Conservation (phyloP, 2,888 invertebrate genomes). For the Epiblema foenella region DNA sequence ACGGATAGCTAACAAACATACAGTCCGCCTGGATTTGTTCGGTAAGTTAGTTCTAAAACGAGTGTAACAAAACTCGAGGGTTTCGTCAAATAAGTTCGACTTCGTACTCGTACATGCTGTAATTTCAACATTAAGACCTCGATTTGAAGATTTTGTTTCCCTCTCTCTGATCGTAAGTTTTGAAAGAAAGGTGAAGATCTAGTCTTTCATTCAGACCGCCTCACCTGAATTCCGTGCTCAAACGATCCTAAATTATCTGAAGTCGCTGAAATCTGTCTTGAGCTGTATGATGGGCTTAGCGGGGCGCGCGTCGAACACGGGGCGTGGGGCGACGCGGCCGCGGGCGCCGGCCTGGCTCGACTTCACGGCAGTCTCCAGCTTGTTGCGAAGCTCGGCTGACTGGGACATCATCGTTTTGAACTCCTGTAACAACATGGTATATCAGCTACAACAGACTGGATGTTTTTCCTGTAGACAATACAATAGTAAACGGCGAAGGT, state of each 20-base stretch:
- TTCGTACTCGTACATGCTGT: too few relatives aligned
- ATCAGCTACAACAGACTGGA: too few relatives aligned
- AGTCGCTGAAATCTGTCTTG: conserved; percentile 98
- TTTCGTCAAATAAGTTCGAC: not conserved
- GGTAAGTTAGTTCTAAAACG: not conserved
- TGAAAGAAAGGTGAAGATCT: not conserved
- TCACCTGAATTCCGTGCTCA: too few relatives aligned
- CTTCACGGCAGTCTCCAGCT: conserved; percentile 94
- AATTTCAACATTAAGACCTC: too few relatives aligned
- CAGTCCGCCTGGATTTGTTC: too few relatives aligned
- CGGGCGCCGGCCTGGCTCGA: conserved; percentile 85
- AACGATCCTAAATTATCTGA: conserved; percentile 82
- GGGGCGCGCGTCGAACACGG: conserved; percentile 65
- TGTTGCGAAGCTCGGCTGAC: conserved; percentile 90
- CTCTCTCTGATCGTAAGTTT: not conserved
- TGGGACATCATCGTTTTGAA: conserved; percentile 96
- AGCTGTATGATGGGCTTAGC: conserved; percentile 92
- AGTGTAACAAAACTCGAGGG: not conserved
- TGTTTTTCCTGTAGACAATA: too few relatives aligned
- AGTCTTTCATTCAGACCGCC: too few relatives aligned
- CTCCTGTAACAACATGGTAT: conserved; percentile 83
- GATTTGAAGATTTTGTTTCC: too few relatives aligned
- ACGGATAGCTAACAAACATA: too few relatives aligned
- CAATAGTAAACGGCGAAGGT: too few relatives aligned
- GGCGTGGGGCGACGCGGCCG: conserved; percentile 56